Base-by-base conservation (phyloP, 2,113 vertebrate genomes). In the Tenebrosternarchus preto region DNA sequence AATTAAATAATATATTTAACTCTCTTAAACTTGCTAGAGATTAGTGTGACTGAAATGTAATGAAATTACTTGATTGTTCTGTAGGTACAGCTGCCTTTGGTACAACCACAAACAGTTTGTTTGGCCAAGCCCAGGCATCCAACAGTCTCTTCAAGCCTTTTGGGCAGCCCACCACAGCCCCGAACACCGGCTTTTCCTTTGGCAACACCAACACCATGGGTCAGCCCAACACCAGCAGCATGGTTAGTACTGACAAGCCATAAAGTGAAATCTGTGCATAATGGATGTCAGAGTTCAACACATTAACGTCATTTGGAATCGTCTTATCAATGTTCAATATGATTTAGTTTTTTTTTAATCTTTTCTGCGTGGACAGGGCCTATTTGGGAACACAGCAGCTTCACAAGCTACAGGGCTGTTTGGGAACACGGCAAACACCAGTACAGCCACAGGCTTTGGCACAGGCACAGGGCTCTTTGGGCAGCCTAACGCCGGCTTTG, bases 81-180 rank as follows among this genome's bases (percentile, higher is more conserved):
- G 22, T 68, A 93, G 94, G 93, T 29, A 88, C 95, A 0, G 94
- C 93, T 0, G 95, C 93, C 17, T 99, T 99, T 73, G 95, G 95
- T 0, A 83, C 95, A 0, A 90, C 93, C 53, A 89, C 95, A 0
- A 95, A 94, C 0, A 85, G 95, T 0, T 92, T 99, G 15, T 99
- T 99, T 27, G 93, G 95, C 3, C 94, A 93, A 63, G 88, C 86
- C 0, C 5, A 76, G 74, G 91, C 46, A 87, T 89, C 22, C 2
- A 87, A 86, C 0, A 97, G 94, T 60, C 92, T 98, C 6, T 99
- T 94, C 89, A 99, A 99, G 79, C 95, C 98, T 0, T 99, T 99
- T 0, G 95, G 95, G 0, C 92, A 94, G 29, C 77, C 95, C 53
- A 95, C 95, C 9, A 97, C 97, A 0, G 90, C 97, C 0, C 97